A percentile compares a stretch with the other conserved stretches of the same genome.
phyloP scores from a whole-genome alignment of 2,888 invertebrate species.

The Pandemis corylana region DNA sequence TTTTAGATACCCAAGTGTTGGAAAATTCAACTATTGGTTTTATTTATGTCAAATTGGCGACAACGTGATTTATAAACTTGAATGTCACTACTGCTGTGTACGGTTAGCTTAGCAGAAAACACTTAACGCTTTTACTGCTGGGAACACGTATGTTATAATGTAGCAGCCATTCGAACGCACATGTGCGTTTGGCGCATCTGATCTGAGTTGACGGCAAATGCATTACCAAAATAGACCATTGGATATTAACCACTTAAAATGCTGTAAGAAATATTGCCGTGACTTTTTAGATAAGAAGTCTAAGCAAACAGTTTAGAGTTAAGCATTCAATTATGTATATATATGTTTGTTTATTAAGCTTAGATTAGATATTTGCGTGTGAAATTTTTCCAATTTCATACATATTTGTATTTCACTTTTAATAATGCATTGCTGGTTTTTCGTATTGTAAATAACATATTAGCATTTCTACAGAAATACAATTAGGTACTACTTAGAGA shows the following conservation, averaged over 20 bases:
- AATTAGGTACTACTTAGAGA: constrained; percentile 7
- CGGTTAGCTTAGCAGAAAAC: too few relatives aligned
- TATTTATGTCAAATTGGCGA: too few relatives aligned
- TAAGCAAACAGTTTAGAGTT: constrained; percentile 10
- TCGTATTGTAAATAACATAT: constrained; percentile 30
- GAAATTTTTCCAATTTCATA: constrained; percentile 12
- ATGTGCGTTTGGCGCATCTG: too few relatives aligned
- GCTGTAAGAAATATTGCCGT: not conserved
- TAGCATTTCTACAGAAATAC: constrained; percentile 39
- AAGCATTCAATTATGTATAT: constrained; percentile 24
- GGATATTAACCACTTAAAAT: not conserved
- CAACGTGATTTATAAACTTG: too few relatives aligned
- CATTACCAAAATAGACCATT: not conserved
- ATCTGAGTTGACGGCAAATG: not conserved
- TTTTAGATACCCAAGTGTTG: too few relatives aligned
- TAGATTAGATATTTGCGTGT: constrained; percentile 11
- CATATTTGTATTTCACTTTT: not conserved
- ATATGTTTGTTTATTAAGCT: constrained; percentile 16
- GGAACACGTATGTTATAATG: too few relatives aligned
- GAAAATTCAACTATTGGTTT: too few relatives aligned
- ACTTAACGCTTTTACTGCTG: too few relatives aligned
- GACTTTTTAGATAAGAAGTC: constrained; percentile 10
- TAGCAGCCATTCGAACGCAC: too few relatives aligned
- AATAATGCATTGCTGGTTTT: constrained; percentile 9
- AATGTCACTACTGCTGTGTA: too few relatives aligned